These are phyloP conservation scores for Gryllus longicercus DNA, from an alignment of 2,888 invertebrate genomes.

Conservation along the genomic window DNA sequence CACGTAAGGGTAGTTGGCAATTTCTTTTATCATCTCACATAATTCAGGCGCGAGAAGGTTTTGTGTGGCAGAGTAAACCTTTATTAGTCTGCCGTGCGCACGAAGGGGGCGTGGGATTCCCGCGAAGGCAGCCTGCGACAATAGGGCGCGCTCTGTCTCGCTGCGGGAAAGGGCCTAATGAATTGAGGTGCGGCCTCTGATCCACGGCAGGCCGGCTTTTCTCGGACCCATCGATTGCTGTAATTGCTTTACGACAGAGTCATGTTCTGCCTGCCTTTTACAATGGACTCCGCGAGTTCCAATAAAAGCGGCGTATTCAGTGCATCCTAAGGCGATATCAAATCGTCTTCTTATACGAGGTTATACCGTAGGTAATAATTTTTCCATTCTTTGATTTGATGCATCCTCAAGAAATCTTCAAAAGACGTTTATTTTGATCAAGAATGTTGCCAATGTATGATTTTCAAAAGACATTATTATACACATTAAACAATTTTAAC, in stretches of 20 bases:
- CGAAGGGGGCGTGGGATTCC: not conserved
- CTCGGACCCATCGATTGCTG: not conserved
- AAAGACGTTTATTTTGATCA: no score
- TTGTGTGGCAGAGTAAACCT: not conserved
- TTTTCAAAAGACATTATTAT: no score
- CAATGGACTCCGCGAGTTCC: not conserved
- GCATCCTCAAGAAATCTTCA: no score
- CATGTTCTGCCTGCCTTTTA: not conserved
- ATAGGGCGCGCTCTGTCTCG: not conserved
- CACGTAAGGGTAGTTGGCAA: not conserved
- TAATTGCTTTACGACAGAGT: not conserved
- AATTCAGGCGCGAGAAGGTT: not conserved
- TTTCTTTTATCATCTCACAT: slow-evolving; percentile 17
- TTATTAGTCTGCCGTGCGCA: not conserved
- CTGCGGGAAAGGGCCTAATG: not conserved
- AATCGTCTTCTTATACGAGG: no score
- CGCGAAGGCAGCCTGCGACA: not conserved
- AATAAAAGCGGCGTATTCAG: not conserved
- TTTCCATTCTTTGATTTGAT: no score
- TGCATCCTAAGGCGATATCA: not conserved
- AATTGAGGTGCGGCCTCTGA: not conserved
- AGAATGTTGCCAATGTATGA: no score
- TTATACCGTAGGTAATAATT: no score
- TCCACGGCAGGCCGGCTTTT: not conserved
- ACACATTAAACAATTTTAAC: no score